Conservation (phyloP, 2,888 invertebrate species). For the Machimus atricapillus region DNA sequence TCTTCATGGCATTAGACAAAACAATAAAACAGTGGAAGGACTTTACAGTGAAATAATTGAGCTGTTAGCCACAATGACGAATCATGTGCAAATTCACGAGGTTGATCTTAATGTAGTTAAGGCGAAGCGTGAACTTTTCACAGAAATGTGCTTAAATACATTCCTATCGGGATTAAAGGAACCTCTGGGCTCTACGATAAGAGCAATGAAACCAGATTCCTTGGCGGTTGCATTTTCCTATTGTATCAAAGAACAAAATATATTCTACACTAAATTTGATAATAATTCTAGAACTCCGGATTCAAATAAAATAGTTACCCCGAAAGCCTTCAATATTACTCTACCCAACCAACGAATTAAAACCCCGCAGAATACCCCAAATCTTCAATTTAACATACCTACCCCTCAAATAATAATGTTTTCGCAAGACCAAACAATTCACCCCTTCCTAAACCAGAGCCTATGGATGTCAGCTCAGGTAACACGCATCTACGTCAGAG, state of each 20-base stretch:
- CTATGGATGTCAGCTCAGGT: not conserved
- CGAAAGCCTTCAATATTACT: not conserved
- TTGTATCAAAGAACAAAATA: conserved; percentile 49
- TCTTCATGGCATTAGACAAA: conserved; percentile 44
- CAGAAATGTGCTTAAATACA: conserved; percentile 49
- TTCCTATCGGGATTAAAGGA: conserved; percentile 48
- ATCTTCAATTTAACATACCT: not conserved
- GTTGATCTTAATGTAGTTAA: conserved; percentile 44
- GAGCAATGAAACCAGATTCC: conserved; percentile 48
- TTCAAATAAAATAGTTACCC: not conserved
- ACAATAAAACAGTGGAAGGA: conserved; percentile 36
- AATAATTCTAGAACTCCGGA: too few relatives aligned
- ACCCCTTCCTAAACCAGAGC: not conserved
- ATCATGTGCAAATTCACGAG: conserved; percentile 48
- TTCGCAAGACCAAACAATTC: not conserved
- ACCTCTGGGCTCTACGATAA: conserved; percentile 49
- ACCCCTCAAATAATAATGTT: not conserved
- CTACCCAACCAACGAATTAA: not conserved
- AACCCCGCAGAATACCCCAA: not conserved
- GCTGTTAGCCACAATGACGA: conserved; percentile 47
- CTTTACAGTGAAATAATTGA: conserved; percentile 49
- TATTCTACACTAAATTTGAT: conserved; percentile 25
- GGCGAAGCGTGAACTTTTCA: conserved; percentile 47
- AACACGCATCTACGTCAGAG: not conserved
- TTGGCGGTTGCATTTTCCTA: conserved; percentile 45